A percentile compares a stretch with the other conserved stretches of the same genome.
Evolutionary conservation across 2,113 vertebrate genomes (phyloP).

Genomic region (Vanacampus margaritifer): DNA sequence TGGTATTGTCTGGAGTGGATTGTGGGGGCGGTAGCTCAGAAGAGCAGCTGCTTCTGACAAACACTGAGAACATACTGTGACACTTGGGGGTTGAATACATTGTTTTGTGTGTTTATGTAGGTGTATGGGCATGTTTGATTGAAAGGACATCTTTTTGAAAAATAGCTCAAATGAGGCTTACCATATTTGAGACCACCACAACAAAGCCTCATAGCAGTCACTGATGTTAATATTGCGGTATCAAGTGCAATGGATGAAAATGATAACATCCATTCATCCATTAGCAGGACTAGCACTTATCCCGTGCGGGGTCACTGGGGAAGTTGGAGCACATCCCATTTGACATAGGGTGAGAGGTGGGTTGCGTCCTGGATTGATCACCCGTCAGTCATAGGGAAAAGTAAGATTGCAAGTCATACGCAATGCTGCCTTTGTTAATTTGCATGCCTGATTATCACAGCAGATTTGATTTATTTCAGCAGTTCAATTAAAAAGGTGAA

Average conservation of each 20-base stretch:
- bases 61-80: slow-evolving; percentile 51
- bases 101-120: slow-evolving; percentile 13
- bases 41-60: slow-evolving; percentile 69
- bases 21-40: slow-evolving; percentile 54
- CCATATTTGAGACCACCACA: slow-evolving; percentile 21
- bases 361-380: not conserved
- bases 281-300: not conserved
- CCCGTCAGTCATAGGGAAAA: not conserved
- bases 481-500: not conserved
- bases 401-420: not conserved
- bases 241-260: slow-evolving; percentile 14
- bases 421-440: not conserved
- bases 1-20: slow-evolving; percentile 56
- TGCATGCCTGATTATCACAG: not conserved
- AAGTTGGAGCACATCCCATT: not conserved
- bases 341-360: not conserved
- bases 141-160: slow-evolving; percentile 24
- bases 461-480: not conserved
- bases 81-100: slow-evolving; percentile 40
- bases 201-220: not conserved
- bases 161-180: slow-evolving; percentile 32
- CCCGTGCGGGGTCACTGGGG: not conserved
- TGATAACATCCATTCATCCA: not conserved
- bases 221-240: slow-evolving; percentile 3
- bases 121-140: slow-evolving; percentile 18